Percentiles rank a stretch among this genome's conserved stretches.
Evolutionary conservation across 2,797 vertebrate genomes (phyloP).

Genomic region (Sarcophilus harrisii): DNA sequence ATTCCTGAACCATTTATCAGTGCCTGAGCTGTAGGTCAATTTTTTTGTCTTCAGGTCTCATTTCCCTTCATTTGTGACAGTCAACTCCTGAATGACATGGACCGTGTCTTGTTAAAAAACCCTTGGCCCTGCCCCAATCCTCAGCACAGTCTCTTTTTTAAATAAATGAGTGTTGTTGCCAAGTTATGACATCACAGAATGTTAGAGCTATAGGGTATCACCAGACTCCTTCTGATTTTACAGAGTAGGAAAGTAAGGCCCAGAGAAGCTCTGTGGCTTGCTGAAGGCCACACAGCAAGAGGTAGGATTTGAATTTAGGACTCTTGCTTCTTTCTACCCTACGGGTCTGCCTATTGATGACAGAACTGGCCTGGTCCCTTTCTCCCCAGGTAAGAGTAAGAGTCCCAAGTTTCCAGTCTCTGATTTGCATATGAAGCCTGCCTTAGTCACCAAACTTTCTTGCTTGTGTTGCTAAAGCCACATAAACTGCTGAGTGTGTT

Average conservation of each 20-base stretch:
- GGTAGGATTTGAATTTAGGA: neutral
- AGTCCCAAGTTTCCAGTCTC: constrained; percentile 22
- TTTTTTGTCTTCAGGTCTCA: too few species aligned
- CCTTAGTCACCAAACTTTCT: constrained; percentile 30
- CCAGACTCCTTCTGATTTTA: neutral
- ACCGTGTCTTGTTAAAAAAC: too few species aligned
- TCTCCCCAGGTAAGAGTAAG: constrained; percentile 22
- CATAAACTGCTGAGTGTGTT: constrained; percentile 54
- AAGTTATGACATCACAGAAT: neutral
- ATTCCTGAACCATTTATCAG: neutral
- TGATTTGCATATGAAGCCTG: constrained; percentile 42
- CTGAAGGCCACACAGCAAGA: neutral
- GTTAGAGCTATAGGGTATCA: neutral
- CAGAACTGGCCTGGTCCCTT: constrained; percentile 23
- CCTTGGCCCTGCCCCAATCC: neutral
- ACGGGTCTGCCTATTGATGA: neutral
- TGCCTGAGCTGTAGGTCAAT: neutral
- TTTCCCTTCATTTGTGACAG: too few species aligned
- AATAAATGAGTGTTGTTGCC: neutral
- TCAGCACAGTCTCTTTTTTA: neutral
- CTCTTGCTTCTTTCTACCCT: neutral
- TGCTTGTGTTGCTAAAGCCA: constrained; percentile 32
- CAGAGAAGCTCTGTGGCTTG: neutral
- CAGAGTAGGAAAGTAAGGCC: neutral
- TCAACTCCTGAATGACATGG: too few species aligned